A percentile compares a stretch with the other conserved stretches of the same genome.
Evolutionary conservation across 1,140 invertebrate genomes (phyloP).

Genomic region (Platyscapa corneri): DNA sequence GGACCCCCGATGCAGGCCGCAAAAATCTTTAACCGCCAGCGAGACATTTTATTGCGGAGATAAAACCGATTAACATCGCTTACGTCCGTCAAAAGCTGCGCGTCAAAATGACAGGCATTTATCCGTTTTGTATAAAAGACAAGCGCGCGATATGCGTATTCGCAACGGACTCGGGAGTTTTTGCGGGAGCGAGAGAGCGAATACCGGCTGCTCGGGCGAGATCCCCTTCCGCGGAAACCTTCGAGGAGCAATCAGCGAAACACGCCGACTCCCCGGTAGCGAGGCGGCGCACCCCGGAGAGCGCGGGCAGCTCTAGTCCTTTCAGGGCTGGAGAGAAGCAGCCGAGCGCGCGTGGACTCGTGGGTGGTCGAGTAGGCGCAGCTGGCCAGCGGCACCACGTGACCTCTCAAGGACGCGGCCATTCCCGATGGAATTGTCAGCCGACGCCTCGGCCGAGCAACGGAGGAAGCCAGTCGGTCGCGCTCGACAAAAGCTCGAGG

Average conservation of each 20-base stretch:
- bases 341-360: slow-evolving; percentile 46
- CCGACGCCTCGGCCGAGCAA: slow-evolving; percentile 5
- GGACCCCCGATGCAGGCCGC: neutral
- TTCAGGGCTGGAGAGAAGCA: slow-evolving; percentile 9
- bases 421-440: slow-evolving; percentile 61
- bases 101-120: slow-evolving; percentile 17
- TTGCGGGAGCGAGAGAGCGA: too few species aligned
- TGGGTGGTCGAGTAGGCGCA: slow-evolving; percentile 60
- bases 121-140: slow-evolving; percentile 15
- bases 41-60: neutral
- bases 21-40: neutral
- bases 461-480: too few species aligned
- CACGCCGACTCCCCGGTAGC: slow-evolving; percentile 1
- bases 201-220: too few species aligned
- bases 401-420: slow-evolving; percentile 70
- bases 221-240: neutral
- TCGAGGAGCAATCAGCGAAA: neutral
- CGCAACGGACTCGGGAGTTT: neutral
- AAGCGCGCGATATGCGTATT: neutral
- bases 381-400: slow-evolving; percentile 60
- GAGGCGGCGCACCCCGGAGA: too few species aligned
- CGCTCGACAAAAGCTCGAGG: too few species aligned
- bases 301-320: too few species aligned
- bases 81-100: neutral
- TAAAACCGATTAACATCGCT: slow-evolving; percentile 8